Conservation (phyloP, 2,113 vertebrate genomes). For the Austrofundulus limnaeus region DNA sequence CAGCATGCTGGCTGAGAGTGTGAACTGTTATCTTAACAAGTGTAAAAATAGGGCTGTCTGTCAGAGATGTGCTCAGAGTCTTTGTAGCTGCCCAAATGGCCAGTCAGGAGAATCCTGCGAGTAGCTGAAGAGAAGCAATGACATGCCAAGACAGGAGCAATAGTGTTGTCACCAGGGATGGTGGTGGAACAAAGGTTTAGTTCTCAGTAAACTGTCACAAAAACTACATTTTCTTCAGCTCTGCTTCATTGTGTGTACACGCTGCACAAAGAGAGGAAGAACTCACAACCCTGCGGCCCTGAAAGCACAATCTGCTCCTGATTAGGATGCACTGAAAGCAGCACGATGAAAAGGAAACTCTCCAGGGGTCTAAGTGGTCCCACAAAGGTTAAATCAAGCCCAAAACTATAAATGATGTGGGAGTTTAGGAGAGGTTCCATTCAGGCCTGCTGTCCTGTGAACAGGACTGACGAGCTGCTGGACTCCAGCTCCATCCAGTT, state of each 20-base stretch:
- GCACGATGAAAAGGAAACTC: too few relatives aligned
- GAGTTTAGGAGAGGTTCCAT: neutral
- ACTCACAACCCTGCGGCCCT: conserved; percentile 9
- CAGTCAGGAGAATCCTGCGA: conserved; percentile 59
- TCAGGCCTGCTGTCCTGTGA: neutral
- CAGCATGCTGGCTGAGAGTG: conserved; percentile 5
- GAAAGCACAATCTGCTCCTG: conserved; percentile 14
- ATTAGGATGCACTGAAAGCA: conserved; percentile 23
- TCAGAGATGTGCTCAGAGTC: conserved; percentile 46
- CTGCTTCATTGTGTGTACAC: neutral
- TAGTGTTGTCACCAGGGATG: conserved; percentile 29
- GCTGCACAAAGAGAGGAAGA: conserved; percentile 1
- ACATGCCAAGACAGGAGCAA: conserved; percentile 50
- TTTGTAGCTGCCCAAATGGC: conserved; percentile 57
- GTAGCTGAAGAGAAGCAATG: conserved; percentile 50
- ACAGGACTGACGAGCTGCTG: neutral
- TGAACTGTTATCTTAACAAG: conserved; percentile 38
- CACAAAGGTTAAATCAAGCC: conserved; percentile 28
- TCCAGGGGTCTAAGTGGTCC: conserved; percentile 1
- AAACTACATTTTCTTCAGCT: conserved; percentile 8
- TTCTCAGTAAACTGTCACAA: conserved; percentile 53
- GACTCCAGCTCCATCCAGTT: neutral
- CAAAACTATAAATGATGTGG: conserved; percentile 29
- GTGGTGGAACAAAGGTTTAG: conserved; percentile 44
- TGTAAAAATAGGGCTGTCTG: conserved; percentile 42